Evolutionary conservation across 2,888 invertebrate genomes (phyloP).

Genomic region (Chaetogeoica ovagalla): DNA sequence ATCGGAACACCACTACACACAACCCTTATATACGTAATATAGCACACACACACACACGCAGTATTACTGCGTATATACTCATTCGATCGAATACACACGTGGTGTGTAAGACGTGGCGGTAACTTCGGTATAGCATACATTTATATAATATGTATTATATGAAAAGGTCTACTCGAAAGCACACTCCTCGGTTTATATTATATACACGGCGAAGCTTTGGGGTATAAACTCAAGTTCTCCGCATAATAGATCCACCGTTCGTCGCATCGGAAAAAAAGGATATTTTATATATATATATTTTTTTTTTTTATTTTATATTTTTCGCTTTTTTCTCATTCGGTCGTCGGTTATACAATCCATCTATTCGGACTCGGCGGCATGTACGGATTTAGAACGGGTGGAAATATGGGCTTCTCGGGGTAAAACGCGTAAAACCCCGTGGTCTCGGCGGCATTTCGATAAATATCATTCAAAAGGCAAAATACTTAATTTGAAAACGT

Average conservation of each 20-base stretch:
- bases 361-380: too few relatives aligned
- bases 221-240: conserved; percentile 2
- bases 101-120: too few relatives aligned
- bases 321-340: background rate
- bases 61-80: too few relatives aligned
- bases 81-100: too few relatives aligned
- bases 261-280: background rate
- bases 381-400: too few relatives aligned
- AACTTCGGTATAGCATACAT: background rate
- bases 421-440: too few relatives aligned
- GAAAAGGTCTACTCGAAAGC: conserved; percentile 19
- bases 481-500: too few relatives aligned
- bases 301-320: background rate
- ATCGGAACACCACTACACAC: too few relatives aligned
- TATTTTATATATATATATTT: background rate
- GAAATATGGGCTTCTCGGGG: too few relatives aligned
- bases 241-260: conserved; percentile 9
- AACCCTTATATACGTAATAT: background rate
- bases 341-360: background rate
- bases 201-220: background rate
- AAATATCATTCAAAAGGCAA: too few relatives aligned
- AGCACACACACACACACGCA: too few relatives aligned
- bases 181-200: background rate
- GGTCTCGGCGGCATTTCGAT: too few relatives aligned
- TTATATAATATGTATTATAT: background rate